phyloP scores from a whole-genome alignment of 2,888 invertebrate species.

The Lamellibrachia satsuma region DNA sequence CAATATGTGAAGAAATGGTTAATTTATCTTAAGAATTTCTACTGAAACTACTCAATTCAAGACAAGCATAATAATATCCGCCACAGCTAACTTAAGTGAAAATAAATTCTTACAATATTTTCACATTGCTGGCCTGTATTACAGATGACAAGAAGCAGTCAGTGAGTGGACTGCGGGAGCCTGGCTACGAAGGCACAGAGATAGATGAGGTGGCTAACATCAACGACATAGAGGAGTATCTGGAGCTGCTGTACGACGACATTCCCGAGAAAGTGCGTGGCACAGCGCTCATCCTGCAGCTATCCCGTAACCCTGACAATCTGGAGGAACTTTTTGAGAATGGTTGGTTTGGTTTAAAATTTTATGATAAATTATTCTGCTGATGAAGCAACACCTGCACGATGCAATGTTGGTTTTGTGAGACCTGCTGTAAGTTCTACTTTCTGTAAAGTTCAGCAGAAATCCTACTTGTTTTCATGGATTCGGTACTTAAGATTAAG shows the following conservation, averaged over 20 bases:
- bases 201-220: slow-evolving; percentile 74
- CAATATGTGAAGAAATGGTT: too few species aligned
- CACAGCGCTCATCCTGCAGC: slow-evolving; percentile 87
- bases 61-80: too few species aligned
- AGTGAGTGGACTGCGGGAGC: slow-evolving; percentile 50
- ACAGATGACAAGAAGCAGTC: background rate
- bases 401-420: background rate
- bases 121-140: too few species aligned
- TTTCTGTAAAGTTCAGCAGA: background rate
- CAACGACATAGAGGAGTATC: slow-evolving; percentile 89
- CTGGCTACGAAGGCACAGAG: slow-evolving; percentile 59
- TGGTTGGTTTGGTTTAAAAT: slow-evolving; percentile 72
- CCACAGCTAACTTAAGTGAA: too few species aligned
- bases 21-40: too few species aligned
- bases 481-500: background rate
- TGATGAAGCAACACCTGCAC: background rate
- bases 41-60: too few species aligned
- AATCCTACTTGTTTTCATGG: background rate
- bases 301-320: slow-evolving; percentile 93
- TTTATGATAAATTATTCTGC: background rate
- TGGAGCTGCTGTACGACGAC: slow-evolving; percentile 95
- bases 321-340: slow-evolving; percentile 90
- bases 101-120: too few species aligned
- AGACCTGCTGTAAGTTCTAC: background rate
- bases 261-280: slow-evolving; percentile 84